Evolutionary conservation across 2,797 vertebrate genomes (phyloP).

Genomic region (Sparidentex hasta): DNA sequence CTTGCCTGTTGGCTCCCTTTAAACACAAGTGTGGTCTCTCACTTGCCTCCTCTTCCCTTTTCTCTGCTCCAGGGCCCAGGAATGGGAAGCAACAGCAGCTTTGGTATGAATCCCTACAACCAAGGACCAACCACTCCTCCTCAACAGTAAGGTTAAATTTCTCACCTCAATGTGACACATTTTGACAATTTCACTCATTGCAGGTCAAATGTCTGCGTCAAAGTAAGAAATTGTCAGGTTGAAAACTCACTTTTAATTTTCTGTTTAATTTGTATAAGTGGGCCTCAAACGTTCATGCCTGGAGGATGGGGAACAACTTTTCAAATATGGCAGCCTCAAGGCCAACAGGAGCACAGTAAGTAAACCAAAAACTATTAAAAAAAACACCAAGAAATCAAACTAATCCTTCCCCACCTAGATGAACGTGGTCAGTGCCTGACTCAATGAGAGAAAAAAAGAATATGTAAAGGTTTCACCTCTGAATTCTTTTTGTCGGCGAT

Average conservation of each 20-base stretch:
- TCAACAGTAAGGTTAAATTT: conserved; percentile 91
- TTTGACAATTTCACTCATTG: neutral
- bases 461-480: neutral
- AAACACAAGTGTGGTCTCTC: conserved; percentile 82
- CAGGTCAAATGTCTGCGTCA: neutral
- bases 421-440: neutral
- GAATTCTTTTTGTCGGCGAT: neutral
- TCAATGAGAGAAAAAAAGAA: neutral
- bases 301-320: conserved; percentile 97
- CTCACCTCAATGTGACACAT: neutral
- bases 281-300: conserved; percentile 94
- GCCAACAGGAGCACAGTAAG: conserved; percentile 97
- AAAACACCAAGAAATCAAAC: neutral
- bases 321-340: conserved; percentile 97
- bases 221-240: neutral
- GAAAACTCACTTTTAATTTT: conserved; percentile 12
- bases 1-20: conserved; percentile 79
- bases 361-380: conserved; percentile 38
- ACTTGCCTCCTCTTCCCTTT: conserved; percentile 62
- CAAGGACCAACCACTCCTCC: conserved; percentile 93
- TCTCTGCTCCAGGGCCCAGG: conserved; percentile 88
- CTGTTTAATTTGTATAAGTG: conserved; percentile 80
- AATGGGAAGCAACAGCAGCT: conserved; percentile 91
- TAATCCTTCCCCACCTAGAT: neutral
- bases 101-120: conserved; percentile 94